Evolutionary conservation across 35 echinoderm and acorn worm genomes (phyloP).

Genomic region (Antedon bifida): DNA sequence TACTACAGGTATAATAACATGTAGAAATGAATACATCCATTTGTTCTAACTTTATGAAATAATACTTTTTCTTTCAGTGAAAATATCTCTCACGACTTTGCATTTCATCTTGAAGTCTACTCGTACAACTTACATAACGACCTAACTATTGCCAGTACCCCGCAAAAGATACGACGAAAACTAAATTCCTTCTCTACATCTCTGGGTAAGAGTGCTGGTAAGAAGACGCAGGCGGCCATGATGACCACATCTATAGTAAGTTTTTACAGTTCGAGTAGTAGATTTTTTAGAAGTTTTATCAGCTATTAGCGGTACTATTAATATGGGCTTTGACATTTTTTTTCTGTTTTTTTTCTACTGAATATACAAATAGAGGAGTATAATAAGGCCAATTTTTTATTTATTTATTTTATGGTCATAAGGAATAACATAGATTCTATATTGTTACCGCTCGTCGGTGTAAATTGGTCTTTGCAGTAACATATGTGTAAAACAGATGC

Average conservation of each 20-base stretch:
- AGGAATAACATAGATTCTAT: no score
- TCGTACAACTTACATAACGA: slow-evolving; percentile 99
- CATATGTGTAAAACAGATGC: no score
- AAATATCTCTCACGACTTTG: slow-evolving; percentile 69
- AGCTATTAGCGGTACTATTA: neutral
- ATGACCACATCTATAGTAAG: slow-evolving; percentile 16
- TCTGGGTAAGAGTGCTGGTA: slow-evolving; percentile 44
- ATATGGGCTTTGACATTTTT: neutral
- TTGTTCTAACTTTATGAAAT: neutral
- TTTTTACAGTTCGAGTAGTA: neutral
- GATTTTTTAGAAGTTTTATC: neutral
- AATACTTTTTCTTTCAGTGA: slow-evolving; percentile 51
- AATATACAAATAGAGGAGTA: neutral
- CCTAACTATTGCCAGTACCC: slow-evolving; percentile 95
- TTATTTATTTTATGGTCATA: no score
- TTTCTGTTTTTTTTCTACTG: no score
- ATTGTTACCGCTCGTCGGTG: no score
- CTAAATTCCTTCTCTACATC: slow-evolving; percentile 72
- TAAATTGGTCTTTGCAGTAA: no score
- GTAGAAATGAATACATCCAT: no score
- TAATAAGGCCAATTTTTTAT: neutral
- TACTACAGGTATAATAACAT: no score
- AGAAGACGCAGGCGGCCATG: slow-evolving; percentile 36
- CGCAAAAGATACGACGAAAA: slow-evolving; percentile 72
- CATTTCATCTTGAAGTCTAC: slow-evolving; percentile 74